Base-by-base conservation (phyloP, 2,113 vertebrate species). In the Semicossyphus pulcher region DNA sequence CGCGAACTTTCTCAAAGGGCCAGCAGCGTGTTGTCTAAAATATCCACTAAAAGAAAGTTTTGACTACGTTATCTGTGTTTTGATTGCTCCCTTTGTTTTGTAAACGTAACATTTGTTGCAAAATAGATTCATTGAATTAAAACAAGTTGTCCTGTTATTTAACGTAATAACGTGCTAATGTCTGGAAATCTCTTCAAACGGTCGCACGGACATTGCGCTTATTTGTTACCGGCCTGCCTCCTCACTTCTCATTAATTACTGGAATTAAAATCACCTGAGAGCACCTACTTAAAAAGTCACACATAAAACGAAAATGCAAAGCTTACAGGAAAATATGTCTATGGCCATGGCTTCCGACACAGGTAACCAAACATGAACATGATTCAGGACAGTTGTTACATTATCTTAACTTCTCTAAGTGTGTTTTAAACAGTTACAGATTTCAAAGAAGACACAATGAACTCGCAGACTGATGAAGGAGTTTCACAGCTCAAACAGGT, bases 1-100 rank as follows among this genome's bases (percentile, higher is more conserved):
- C 85, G 64, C 2, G 2, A 5, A 0, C 1, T 36, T 48, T 56
- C 72, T 91, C 89, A 92, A 92, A 90, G 83, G 25, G 49, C 21
- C 72, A 85, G 41, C 32, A 20, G 7, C 41, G 12, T 2, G 9
- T 28, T 44, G 5, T 3, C 9, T 25, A 3, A n/a, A 5, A 16
- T 2, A 1, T 10, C 10, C 2, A n/a, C n/a, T n/a, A n/a, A n/a
- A n/a, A n/a, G n/a, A n/a, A n/a, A n/a, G n/a, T n/a, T n/a, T n/a
- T n/a, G n/a, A n/a, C n/a, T n/a, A n/a, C n/a, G n/a, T n/a, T n/a
- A n/a, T n/a, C n/a, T n/a, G n/a, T n/a, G n/a, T n/a, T n/a, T n/a
- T n/a, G n/a, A n/a, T n/a, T n/a, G n/a, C n/a, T n/a, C n/a, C n/a
- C n/a, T n/a, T n/a, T n/a, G n/a, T n/a, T n/a, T n/a, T n/a, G n/a